These are phyloP conservation scores for Neosilurus mollespiculum DNA, from an alignment of 2,797 vertebrate genomes.

Conservation along the genomic window DNA sequence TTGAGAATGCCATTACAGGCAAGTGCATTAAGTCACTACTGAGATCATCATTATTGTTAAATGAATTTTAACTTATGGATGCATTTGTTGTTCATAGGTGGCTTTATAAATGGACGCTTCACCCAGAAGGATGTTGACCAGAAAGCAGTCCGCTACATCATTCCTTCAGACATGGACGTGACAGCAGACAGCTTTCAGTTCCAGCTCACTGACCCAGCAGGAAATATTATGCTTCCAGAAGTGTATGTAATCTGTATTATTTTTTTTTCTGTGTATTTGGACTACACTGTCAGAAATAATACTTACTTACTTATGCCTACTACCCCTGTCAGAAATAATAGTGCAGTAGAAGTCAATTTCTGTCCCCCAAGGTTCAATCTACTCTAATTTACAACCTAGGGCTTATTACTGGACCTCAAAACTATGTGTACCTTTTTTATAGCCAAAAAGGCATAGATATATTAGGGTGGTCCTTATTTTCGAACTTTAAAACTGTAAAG, in stretches of 20 bases:
- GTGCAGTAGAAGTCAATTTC: too few species aligned
- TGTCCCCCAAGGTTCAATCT: too few species aligned
- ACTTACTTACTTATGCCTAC: too few species aligned
- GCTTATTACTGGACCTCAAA: too few species aligned
- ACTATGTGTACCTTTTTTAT: too few species aligned
- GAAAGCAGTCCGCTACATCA: slow-evolving; percentile 62
- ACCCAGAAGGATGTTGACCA: slow-evolving; percentile 71
- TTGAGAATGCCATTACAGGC: slow-evolving; percentile 72
- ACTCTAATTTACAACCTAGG: too few species aligned
- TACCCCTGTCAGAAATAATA: too few species aligned
- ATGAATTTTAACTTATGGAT: background rate
- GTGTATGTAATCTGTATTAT: slow-evolving; percentile 54
- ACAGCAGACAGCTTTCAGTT: slow-evolving; percentile 74
- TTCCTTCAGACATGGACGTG: slow-evolving; percentile 67
- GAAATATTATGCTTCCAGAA: slow-evolving; percentile 68
- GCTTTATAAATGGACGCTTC: slow-evolving; percentile 69
- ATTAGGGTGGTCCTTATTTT: too few species aligned
- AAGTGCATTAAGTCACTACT: slow-evolving; percentile 17
- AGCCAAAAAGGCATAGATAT: too few species aligned
- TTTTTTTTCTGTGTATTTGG: background rate
- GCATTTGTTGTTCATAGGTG: slow-evolving; percentile 63
- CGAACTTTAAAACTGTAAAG: too few species aligned
- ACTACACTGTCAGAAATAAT: too few species aligned
- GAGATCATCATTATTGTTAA: background rate
- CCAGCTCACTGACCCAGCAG: slow-evolving; percentile 66